phyloP scores from a whole-genome alignment of 2,888 invertebrate species.

The Mythimna ferrago region DNA sequence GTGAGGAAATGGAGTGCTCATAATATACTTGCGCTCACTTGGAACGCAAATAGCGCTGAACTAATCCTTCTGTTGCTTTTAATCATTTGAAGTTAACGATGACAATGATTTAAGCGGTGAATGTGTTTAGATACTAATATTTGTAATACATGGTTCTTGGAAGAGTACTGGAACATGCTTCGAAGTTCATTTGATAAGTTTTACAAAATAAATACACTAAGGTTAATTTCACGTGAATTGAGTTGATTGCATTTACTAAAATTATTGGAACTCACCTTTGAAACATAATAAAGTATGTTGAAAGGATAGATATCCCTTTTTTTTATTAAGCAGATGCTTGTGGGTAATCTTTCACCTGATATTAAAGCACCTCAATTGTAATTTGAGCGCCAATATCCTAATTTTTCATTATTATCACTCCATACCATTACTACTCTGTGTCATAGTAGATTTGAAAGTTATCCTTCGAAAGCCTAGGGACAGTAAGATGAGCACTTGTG shows the following conservation, averaged over 20 bases:
- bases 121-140: neutral
- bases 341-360: too few species aligned
- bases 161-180: neutral
- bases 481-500: conserved; percentile 73
- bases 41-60: neutral
- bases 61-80: neutral
- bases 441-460: conserved; percentile 36
- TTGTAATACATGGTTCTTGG: neutral
- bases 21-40: neutral
- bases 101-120: neutral
- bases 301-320: neutral
- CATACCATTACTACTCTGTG: conserved; percentile 28
- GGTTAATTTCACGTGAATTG: too few species aligned
- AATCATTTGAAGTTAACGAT: neutral
- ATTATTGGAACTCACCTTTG: too few species aligned
- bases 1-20: conserved; percentile 18
- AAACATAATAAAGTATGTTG: too few species aligned
- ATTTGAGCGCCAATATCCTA: neutral
- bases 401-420: conserved; percentile 3
- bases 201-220: neutral
- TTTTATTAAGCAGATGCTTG: too few species aligned
- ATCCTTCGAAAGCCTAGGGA: conserved; percentile 68
- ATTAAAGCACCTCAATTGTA: neutral
- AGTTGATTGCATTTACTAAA: too few species aligned
- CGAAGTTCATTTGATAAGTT: neutral